phyloP scores from a whole-genome alignment of 1,140 invertebrate species.

The Trialeurodes vaporariorum region DNA sequence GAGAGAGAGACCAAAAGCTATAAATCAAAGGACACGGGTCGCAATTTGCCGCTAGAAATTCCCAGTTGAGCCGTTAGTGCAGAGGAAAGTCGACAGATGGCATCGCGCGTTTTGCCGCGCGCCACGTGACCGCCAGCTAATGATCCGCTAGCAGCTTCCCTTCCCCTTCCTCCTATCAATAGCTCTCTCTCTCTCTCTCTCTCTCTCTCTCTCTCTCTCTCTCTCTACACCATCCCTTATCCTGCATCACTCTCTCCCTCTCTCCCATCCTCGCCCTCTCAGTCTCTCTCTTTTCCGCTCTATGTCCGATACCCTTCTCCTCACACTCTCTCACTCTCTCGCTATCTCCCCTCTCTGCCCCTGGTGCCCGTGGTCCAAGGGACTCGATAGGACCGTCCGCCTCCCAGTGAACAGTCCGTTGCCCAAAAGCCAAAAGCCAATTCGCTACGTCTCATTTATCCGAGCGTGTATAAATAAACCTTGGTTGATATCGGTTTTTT shows the following conservation, averaged over 20 bases:
- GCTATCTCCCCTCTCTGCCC: background rate
- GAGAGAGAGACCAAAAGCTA: background rate
- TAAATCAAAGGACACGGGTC: background rate
- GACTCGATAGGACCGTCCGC: background rate
- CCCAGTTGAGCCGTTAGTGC: background rate
- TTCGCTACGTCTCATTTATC: background rate
- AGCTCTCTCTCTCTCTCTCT: no score
- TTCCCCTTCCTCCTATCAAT: no score
- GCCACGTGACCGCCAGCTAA: background rate
- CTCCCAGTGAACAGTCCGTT: background rate
- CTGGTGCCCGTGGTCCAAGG: no score
- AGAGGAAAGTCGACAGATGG: background rate
- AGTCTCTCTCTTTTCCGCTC: no score
- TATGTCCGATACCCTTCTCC: no score
- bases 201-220: no score
- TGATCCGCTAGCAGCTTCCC: background rate
- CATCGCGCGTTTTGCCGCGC: background rate
- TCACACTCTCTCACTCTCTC: no score
- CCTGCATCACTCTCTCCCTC: no score
- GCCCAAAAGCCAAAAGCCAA: background rate
- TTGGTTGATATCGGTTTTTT: background rate
- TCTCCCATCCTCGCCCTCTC: no score
- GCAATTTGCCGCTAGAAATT: background rate
- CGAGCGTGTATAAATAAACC: background rate
- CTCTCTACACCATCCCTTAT: no score